Conservation (phyloP, 2,888 invertebrate genomes). For the Hypomecis atomaria region DNA sequence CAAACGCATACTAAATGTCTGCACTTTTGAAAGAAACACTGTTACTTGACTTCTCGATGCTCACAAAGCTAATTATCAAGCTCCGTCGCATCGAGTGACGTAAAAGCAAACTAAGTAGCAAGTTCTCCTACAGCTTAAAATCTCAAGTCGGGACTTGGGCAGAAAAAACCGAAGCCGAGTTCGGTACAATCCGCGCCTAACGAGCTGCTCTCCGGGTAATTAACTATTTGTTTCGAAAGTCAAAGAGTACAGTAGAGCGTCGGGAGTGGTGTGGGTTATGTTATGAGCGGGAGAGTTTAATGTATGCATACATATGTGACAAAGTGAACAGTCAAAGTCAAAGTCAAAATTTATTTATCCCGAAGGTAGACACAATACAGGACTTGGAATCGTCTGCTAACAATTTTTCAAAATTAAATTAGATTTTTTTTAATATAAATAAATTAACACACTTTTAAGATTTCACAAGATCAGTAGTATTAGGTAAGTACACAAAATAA, state of each 20-base stretch:
- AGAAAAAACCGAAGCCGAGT: slow-evolving; percentile 55
- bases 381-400: too few species aligned
- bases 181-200: slow-evolving; percentile 73
- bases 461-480: too few species aligned
- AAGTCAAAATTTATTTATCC: too few species aligned
- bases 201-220: slow-evolving; percentile 79
- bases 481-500: too few species aligned
- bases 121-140: slow-evolving; percentile 40
- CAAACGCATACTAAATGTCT: neutral
- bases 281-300: slow-evolving; percentile 23
- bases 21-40: neutral
- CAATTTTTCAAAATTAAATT: too few species aligned
- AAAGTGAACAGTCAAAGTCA: too few species aligned
- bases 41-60: too few species aligned
- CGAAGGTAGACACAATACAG: too few species aligned
- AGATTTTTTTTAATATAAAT: too few species aligned
- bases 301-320: too few species aligned
- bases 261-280: slow-evolving; percentile 45
- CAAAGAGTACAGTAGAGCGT: slow-evolving; percentile 70
- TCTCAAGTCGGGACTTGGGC: slow-evolving; percentile 49
- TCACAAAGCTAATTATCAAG: too few species aligned
- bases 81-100: slow-evolving; percentile 11
- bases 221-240: slow-evolving; percentile 80
- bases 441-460: too few species aligned
- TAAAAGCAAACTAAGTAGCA: slow-evolving; percentile 38